phyloP scores from a whole-genome alignment of 2,797 vertebrate genomes.

The Myiotriccus ornatus region DNA sequence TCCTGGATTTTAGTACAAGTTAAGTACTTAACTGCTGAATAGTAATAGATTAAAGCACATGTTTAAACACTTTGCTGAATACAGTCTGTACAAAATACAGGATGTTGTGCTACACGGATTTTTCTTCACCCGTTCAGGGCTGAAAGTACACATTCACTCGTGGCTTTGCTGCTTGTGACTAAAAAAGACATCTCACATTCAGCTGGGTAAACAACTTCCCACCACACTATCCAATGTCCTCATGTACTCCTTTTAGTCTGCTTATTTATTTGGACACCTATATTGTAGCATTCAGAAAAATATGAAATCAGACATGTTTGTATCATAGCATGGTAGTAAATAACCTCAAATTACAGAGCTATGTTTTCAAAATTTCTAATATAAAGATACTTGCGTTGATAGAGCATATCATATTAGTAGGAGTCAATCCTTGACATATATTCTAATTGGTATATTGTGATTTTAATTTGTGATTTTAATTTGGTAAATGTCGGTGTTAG shows the following conservation, averaged over 20 bases:
- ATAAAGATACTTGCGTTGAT: not conserved
- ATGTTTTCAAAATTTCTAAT: not conserved
- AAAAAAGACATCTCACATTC: not conserved
- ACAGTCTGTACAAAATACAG: not conserved
- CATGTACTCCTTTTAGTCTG: not conserved
- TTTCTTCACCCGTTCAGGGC: not conserved
- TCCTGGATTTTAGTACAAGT: not conserved
- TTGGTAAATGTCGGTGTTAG: not conserved
- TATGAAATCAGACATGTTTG: not conserved
- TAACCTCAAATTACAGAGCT: not conserved
- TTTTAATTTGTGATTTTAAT: too few species aligned
- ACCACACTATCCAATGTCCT: not conserved
- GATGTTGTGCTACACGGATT: not conserved
- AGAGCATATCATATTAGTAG: not conserved
- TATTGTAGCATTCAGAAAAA: not conserved
- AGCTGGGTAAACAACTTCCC: not conserved
- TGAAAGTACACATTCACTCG: not conserved
- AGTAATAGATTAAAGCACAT: not conserved
- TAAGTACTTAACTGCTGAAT: constrained; percentile 6
- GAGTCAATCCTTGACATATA: not conserved
- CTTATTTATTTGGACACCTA: not conserved
- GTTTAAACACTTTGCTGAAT: constrained; percentile 8
- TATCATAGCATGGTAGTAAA: not conserved
- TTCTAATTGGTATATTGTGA: not conserved
- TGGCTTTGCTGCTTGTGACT: not conserved